Evolutionary conservation across 2,113 vertebrate genomes (phyloP), one percentile per base, ranked within the genome.

Genomic region (Deroptyus accipitrinus): DNA sequence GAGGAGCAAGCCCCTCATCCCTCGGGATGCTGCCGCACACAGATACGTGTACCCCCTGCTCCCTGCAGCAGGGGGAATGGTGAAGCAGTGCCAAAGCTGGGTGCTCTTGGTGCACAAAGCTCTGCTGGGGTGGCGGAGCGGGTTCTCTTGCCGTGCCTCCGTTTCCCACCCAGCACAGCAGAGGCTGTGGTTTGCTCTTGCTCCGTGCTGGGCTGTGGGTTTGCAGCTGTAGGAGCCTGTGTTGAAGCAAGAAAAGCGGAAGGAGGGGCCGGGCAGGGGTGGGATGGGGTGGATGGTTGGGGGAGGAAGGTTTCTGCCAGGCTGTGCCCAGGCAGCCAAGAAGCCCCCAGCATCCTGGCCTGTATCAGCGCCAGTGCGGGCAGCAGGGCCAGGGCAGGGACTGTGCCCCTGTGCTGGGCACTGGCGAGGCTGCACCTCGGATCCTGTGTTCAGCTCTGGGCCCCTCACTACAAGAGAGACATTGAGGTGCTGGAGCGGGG

Each of bases 11-110:
- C 72, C 8, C 35, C 35, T 35, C 1, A 0, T 62, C 44, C 78
- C 57, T 10, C 1, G 44, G 55, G 37, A 17, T 13, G 51, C 33
- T 17, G n/a, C 22, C 51, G 5, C 11, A 9, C 62, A 1, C 23
- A 3, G 28, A 4, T 0, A 6, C n/a, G 3, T 2, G 2, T 2
- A 4, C 33, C 11, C 2, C 73, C 12, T 10, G 1, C 6, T 10
- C 18, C 63, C 46, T 0, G 4, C 2, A 5, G 73, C 35, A 4
- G 44, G 33, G 35, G 48, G 5, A 62, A 7, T 3, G 35, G 76
- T 1, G 25, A 1, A n/a, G 81, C 35, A 1, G 2, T 7, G 13
- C 3, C 76, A 6, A 31, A 49, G 25, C 72, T 19, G 54, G 55
- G 30, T 10, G 80, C 79, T 94, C 16, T 41, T 16, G 70, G 16